phyloP scores from a whole-genome alignment of 2,113 vertebrate species.

The Corynorhinus townsendii region DNA sequence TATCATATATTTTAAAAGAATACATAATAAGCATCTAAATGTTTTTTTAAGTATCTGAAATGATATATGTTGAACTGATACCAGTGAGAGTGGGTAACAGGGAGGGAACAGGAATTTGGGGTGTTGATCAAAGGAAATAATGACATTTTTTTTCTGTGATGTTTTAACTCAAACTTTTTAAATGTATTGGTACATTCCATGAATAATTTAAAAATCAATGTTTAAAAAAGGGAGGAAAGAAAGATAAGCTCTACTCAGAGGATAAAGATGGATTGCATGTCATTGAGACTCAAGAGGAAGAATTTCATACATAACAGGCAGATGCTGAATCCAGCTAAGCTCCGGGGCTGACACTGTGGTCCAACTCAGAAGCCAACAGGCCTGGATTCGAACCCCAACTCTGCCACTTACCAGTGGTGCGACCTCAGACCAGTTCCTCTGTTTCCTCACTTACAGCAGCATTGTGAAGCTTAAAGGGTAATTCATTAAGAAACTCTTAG shows the following conservation, averaged over 20 bases:
- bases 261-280: not conserved
- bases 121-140: not conserved
- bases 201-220: slow-evolving; percentile 9
- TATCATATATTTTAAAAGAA: not conserved
- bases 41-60: not conserved
- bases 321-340: not conserved
- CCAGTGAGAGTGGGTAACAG: not conserved
- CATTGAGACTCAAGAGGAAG: not conserved
- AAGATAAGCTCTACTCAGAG: not conserved
- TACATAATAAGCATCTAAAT: not conserved
- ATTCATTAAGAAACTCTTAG: not conserved
- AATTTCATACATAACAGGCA: not conserved
- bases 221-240: not conserved
- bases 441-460: not conserved
- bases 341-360: not conserved
- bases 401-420: not conserved
- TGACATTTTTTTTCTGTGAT: not conserved
- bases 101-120: not conserved
- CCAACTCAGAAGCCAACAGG: not conserved
- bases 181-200: not conserved
- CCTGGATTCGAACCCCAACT: not conserved
- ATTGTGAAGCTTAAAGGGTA: not conserved
- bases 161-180: not conserved
- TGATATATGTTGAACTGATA: not conserved
- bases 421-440: not conserved